phyloP scores from a whole-genome alignment of 2,797 vertebrate genomes.

The Malurus splendens region DNA sequence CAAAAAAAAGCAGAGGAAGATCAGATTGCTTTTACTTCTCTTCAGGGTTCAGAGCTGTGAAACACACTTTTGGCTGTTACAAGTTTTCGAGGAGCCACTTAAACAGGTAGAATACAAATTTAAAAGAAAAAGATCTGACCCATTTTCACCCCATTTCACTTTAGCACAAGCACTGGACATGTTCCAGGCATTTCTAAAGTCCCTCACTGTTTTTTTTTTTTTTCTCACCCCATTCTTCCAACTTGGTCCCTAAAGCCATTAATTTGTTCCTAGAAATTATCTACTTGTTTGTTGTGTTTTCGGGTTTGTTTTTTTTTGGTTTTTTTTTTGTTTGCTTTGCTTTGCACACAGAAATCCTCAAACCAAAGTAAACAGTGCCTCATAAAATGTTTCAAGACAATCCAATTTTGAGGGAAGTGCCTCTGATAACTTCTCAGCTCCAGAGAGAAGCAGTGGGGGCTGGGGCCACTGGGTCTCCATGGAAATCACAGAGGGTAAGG shows the following conservation, averaged over 20 bases:
- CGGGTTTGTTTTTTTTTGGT: not conserved
- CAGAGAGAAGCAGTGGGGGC: not conserved
- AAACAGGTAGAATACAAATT: slow-evolving; percentile 21
- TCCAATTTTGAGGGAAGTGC: not conserved
- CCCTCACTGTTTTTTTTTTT: not conserved
- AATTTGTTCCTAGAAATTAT: slow-evolving; percentile 27
- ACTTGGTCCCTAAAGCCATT: not conserved
- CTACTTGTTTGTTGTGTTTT: not conserved
- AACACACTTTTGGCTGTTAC: not conserved
- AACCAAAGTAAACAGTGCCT: not conserved
- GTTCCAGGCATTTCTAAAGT: not conserved
- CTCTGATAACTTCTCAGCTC: not conserved
- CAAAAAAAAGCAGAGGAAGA: not conserved
- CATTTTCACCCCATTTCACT: not conserved
- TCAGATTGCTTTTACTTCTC: not conserved
- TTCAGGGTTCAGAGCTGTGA: not conserved
- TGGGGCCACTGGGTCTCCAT: not conserved
- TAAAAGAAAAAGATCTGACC: not conserved
- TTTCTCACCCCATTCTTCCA: not conserved
- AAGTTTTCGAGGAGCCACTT: not conserved
- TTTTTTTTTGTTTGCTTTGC: not conserved
- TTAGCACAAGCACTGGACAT: not conserved
- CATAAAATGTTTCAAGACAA: not conserved
- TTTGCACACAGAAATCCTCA: not conserved
- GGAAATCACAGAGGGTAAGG: not conserved